These are phyloP conservation scores for Dysmachus trigonus DNA, from an alignment of 2,888 invertebrate species.

Conservation along the genomic window DNA sequence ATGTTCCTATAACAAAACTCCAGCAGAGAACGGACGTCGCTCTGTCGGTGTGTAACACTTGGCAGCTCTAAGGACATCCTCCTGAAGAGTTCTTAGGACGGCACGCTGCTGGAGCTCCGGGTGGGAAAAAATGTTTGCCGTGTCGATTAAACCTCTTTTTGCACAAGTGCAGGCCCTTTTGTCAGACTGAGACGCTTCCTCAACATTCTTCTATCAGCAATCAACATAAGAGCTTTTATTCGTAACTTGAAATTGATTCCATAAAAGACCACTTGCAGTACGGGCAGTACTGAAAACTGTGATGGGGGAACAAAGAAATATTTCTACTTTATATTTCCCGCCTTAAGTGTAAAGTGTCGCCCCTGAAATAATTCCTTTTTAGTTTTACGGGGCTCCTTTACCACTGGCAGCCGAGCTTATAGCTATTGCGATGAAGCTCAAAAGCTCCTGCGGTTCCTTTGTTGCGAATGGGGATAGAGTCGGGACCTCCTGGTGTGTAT, in stretches of 20 bases:
- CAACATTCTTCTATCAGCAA: neutral
- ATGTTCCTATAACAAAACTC: neutral
- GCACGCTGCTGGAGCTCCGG: neutral
- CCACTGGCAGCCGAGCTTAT: neutral
- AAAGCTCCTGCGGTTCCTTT: neutral
- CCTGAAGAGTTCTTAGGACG: neutral
- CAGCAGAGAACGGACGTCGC: too few relatives aligned
- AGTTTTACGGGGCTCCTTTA: neutral
- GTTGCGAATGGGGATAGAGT: neutral
- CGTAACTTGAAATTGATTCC: slow-evolving; percentile 12
- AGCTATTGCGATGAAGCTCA: neutral
- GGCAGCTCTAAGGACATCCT: neutral
- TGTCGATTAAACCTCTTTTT: slow-evolving; percentile 15
- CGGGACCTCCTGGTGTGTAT: neutral
- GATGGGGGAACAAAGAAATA: neutral
- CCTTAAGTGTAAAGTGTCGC: slow-evolving; percentile 7
- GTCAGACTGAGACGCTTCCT: neutral
- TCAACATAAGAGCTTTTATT: slow-evolving; percentile 22
- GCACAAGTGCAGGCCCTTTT: slow-evolving; percentile 4
- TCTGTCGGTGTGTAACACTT: neutral
- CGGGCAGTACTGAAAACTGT: neutral
- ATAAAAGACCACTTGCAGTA: slow-evolving; percentile 17
- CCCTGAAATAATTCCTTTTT: slow-evolving; percentile 18
- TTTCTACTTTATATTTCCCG: neutral
- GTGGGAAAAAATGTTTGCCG: neutral